Conservation (phyloP, 2,113 vertebrate species). For the Cephalopterus ornatus region DNA sequence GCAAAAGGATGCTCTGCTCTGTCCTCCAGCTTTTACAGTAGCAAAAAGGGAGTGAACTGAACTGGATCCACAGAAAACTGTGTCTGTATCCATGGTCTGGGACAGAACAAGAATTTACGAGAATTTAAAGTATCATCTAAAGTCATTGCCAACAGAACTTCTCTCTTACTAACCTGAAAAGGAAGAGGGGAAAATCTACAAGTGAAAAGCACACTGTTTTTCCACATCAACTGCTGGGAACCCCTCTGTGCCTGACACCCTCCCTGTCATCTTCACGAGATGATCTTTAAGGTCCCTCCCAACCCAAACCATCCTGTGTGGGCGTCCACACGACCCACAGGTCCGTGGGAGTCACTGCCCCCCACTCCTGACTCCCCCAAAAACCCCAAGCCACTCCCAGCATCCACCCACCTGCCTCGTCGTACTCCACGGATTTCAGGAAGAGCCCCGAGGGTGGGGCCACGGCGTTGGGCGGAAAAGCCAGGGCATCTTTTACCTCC, state of each 20-base stretch:
- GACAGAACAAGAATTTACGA: not conserved
- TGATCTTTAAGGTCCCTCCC: not conserved
- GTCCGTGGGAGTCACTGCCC: not conserved
- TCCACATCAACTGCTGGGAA: not conserved
- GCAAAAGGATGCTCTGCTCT: not conserved
- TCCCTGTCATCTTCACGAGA: rapidly evolving
- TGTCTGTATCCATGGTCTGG: not conserved
- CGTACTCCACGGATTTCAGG: constrained; percentile 83
- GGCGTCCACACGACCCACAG: not conserved
- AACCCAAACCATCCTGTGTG: not conserved
- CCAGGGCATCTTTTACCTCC: constrained; percentile 73
- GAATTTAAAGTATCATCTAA: not conserved
- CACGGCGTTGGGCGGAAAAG: constrained; percentile 65
- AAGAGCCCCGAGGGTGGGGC: constrained; percentile 86
- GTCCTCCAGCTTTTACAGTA: not conserved
- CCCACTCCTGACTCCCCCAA: not conserved
- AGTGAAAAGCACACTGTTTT: not conserved
- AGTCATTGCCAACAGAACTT: not conserved
- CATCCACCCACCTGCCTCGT: not conserved
- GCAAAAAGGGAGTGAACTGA: not conserved
- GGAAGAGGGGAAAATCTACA: not conserved
- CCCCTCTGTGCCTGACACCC: rapidly evolving
- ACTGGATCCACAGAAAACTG: not conserved
- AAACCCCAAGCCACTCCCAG: not conserved
- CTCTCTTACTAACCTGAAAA: not conserved